A percentile compares a stretch with the other conserved stretches of the same genome.
Conservation (phyloP, 2,113 vertebrate genomes). For the Gadus macrocephalus region DNA sequence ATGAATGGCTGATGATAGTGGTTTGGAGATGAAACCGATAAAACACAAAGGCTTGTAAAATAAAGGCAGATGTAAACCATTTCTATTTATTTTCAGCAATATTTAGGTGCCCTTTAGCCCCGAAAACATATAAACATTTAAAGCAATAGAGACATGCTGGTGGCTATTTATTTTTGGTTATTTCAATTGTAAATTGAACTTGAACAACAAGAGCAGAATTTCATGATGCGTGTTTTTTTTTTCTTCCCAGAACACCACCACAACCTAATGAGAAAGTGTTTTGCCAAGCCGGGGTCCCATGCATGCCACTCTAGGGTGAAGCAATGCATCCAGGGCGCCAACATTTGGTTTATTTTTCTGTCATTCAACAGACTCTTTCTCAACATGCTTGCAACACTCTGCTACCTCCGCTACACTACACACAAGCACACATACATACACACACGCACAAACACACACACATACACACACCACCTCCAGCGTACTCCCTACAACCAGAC, state of each 20-base stretch:
- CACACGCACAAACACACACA: too few species aligned
- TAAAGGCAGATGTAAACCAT: too few species aligned
- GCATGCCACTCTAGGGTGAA: background rate
- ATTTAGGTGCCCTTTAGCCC: too few species aligned
- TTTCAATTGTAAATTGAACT: background rate
- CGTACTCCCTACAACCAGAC: constrained; percentile 26
- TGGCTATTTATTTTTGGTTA: too few species aligned
- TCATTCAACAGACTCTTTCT: constrained; percentile 8
- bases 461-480: constrained; percentile 1
- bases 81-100: too few species aligned
- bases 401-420: background rate
- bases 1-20: too few species aligned
- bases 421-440: too few species aligned
- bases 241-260: background rate
- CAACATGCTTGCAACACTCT: constrained; percentile 10
- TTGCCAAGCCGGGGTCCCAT: background rate
- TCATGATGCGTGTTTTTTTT: background rate
- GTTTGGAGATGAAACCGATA: too few species aligned
- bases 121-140: too few species aligned
- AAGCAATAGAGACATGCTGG: too few species aligned
- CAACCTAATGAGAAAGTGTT: background rate
- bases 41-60: too few species aligned
- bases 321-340: background rate
- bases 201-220: background rate
- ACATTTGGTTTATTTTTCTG: constrained; percentile 6